Percentiles rank a stretch among this genome's conserved stretches.
Conservation (phyloP, 2,797 vertebrate species). For the Sebastiscus tertius region DNA sequence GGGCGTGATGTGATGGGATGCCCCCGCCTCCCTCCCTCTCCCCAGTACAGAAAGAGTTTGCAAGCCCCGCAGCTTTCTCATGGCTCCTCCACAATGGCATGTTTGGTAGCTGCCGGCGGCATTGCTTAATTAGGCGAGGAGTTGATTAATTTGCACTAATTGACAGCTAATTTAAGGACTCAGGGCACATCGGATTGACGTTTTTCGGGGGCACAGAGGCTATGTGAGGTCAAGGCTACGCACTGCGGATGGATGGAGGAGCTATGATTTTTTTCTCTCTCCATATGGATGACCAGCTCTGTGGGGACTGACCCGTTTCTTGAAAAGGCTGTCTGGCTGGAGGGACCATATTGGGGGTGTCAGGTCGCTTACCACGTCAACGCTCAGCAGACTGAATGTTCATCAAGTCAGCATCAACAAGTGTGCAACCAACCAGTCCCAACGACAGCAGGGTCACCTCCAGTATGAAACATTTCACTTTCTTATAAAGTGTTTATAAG, state of each 20-base stretch:
- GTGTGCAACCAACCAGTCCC: constrained; percentile 47
- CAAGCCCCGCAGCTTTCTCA: constrained; percentile 92
- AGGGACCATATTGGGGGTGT: constrained; percentile 60
- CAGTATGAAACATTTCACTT: neutral
- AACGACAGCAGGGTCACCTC: neutral
- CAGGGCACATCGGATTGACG: constrained; percentile 93
- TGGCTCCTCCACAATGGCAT: constrained; percentile 89
- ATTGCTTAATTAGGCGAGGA: constrained; percentile 99
- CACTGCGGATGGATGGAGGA: constrained; percentile 52
- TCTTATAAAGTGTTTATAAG: neutral
- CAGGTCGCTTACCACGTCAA: constrained; percentile 56
- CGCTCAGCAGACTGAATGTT: constrained; percentile 51
- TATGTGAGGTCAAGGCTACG: constrained; percentile 85
- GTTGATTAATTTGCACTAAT: constrained; percentile 99
- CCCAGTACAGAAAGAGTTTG: constrained; percentile 87
- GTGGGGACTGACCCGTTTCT: constrained; percentile 64
- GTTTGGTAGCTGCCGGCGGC: constrained; percentile 93
- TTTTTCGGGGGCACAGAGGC: constrained; percentile 87
- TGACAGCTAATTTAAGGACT: constrained; percentile 99
- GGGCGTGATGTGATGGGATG: constrained; percentile 77
- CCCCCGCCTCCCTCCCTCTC: neutral
- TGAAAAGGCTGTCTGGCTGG: constrained; percentile 44
- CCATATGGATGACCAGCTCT: constrained; percentile 62
- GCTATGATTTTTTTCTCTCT: neutral
- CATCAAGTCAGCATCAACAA: constrained; percentile 61